Conservation (phyloP, 2,888 invertebrate genomes). For the Lochmaea crataegi region DNA sequence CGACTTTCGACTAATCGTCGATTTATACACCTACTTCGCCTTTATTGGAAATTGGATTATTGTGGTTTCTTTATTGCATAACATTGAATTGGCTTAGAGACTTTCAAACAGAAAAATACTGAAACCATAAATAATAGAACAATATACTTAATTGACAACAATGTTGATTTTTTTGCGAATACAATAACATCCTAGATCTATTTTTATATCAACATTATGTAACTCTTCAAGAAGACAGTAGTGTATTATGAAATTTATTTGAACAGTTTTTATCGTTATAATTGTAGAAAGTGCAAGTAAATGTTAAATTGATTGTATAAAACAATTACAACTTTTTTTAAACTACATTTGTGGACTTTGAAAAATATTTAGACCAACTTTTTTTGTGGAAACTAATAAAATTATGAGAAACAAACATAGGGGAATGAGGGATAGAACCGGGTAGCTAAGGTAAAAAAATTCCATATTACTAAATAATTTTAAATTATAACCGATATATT, state of each 20-base stretch:
- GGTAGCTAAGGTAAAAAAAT: no score
- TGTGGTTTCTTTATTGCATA: conserved; percentile 29
- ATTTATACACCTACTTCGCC: conserved; percentile 31
- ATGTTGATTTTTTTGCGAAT: conserved; percentile 20
- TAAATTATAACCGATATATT: no score
- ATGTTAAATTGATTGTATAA: neutral
- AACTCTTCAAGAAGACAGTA: neutral
- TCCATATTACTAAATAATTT: no score
- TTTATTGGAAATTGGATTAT: conserved; percentile 26
- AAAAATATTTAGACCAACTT: no score
- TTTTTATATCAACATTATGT: neutral
- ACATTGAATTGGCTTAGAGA: conserved; percentile 20
- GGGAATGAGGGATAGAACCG: no score
- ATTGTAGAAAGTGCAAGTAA: neutral
- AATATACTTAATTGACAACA: conserved; percentile 24
- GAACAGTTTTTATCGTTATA: neutral
- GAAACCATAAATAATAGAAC: conserved; percentile 28
- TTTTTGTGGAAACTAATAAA: no score
- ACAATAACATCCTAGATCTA: neutral
- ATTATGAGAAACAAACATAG: no score
- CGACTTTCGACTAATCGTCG: conserved; percentile 24
- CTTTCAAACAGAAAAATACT: conserved; percentile 22
- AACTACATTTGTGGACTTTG: no score
- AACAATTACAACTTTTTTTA: neutral
- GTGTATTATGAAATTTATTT: neutral